A percentile compares a stretch with the other conserved stretches of the same genome.
Conservation (phyloP, 2,888 invertebrate species). For the Pammene fasciana region DNA sequence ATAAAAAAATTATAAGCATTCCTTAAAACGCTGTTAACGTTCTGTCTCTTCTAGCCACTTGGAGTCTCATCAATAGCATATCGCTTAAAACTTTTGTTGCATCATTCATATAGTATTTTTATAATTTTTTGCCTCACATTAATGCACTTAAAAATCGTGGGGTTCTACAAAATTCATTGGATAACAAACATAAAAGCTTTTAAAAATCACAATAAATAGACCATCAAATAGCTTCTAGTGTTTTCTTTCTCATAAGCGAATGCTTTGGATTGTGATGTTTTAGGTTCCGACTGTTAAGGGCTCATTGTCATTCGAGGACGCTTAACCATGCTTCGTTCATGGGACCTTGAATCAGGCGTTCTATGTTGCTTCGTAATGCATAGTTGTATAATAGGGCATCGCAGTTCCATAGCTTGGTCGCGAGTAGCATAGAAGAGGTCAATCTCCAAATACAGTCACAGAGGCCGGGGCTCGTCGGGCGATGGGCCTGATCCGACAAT, state of each 20-base stretch:
- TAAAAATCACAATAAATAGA: conserved; percentile 45
- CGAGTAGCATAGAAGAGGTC: conserved; percentile 66
- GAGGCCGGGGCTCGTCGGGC: conserved; percentile 49
- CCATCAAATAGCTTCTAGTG: conserved; percentile 63
- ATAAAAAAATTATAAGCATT: conserved; percentile 1
- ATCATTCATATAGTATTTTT: conserved; percentile 38
- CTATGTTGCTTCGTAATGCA: conserved; percentile 72
- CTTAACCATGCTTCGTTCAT: conserved; percentile 43
- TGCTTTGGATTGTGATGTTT: conserved; percentile 48
- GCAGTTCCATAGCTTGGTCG: conserved; percentile 62
- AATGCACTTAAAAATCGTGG: conserved; percentile 62
- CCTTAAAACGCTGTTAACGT: not conserved
- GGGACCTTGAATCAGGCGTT: conserved; percentile 49
- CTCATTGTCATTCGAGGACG: conserved; percentile 32
- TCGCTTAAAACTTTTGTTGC: conserved; percentile 43
- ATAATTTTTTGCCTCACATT: conserved; percentile 65
- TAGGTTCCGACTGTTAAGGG: conserved; percentile 28
- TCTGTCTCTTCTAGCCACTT: conserved; percentile 24
- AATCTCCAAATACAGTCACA: conserved; percentile 75
- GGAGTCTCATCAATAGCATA: conserved; percentile 19
- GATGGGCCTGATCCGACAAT: not conserved
- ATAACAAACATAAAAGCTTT: conserved; percentile 47
- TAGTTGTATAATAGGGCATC: conserved; percentile 56
- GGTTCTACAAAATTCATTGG: conserved; percentile 51
- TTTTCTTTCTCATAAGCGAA: conserved; percentile 52